Conservation (phyloP, 2,888 invertebrate genomes). For the Plagodis pulveraria region DNA sequence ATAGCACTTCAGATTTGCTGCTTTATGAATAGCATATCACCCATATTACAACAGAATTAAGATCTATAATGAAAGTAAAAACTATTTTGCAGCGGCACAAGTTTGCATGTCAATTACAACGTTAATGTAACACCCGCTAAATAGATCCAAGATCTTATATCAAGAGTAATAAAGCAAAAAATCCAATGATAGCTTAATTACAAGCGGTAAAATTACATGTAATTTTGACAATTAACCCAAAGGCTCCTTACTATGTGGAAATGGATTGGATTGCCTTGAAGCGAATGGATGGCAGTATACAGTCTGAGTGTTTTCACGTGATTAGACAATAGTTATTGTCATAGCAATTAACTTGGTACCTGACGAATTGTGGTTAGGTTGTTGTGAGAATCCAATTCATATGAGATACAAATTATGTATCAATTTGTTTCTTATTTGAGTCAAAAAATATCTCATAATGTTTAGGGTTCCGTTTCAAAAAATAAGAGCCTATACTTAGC, state of each 20-base stretch:
- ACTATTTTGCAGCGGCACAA: not conserved
- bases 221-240: conserved; percentile 70
- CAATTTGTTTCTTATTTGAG: not conserved
- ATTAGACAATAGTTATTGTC: conserved; percentile 48
- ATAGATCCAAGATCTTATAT: conserved; percentile 3
- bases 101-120: conserved; percentile 4
- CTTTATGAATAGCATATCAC: not conserved
- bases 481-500: too few relatives aligned
- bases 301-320: conserved; percentile 50
- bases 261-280: conserved; percentile 79
- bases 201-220: conserved; percentile 27
- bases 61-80: conserved; percentile 31
- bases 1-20: conserved; percentile 8
- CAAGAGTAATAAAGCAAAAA: not conserved
- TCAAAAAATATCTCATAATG: too few relatives aligned
- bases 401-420: conserved; percentile 9
- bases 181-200: conserved; percentile 4
- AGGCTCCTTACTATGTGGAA: conserved; percentile 71
- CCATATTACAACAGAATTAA: conserved; percentile 19
- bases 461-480: too few relatives aligned
- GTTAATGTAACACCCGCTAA: not conserved
- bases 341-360: conserved; percentile 34
- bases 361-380: not conserved
- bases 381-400: conserved; percentile 11
- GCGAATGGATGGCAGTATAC: conserved; percentile 64